phyloP scores from a whole-genome alignment of 2,797 vertebrate species.

The Aulostomus chinensis region DNA sequence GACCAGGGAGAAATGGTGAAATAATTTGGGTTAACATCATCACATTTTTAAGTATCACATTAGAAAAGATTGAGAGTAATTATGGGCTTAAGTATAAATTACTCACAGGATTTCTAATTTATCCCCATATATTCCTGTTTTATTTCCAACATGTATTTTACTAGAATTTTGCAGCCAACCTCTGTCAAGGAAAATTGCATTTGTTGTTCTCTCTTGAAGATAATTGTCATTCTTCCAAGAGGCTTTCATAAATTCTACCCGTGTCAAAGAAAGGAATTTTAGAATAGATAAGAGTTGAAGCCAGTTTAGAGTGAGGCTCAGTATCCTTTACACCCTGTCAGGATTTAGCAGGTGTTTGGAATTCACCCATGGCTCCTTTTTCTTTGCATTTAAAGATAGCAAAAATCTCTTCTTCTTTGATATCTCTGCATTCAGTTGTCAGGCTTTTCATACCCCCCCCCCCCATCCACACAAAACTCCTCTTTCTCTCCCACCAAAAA shows the following conservation, averaged over 20 bases:
- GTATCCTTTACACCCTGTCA: slow-evolving; percentile 16
- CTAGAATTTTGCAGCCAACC: too few species aligned
- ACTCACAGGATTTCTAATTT: too few species aligned
- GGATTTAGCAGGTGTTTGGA: slow-evolving; percentile 19
- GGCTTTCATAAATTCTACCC: neutral
- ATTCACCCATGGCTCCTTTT: slow-evolving; percentile 10
- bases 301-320: slow-evolving; percentile 2
- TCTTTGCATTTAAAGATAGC: slow-evolving; percentile 21
- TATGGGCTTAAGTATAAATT: too few species aligned
- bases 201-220: too few species aligned
- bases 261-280: neutral
- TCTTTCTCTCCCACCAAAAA: neutral
- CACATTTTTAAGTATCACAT: too few species aligned
- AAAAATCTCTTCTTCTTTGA: slow-evolving; percentile 4
- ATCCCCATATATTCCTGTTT: too few species aligned
- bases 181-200: too few species aligned
- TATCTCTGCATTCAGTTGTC: slow-evolving; percentile 6
- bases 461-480: neutral
- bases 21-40: too few species aligned
- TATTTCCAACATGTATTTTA: too few species aligned
- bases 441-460: slow-evolving; percentile 6
- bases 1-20: too few species aligned
- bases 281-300: slow-evolving; percentile 5
- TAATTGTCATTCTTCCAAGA: too few species aligned
- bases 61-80: too few species aligned